Conservation (phyloP, 2,888 invertebrate species). For the Lycophotia porphyrea region DNA sequence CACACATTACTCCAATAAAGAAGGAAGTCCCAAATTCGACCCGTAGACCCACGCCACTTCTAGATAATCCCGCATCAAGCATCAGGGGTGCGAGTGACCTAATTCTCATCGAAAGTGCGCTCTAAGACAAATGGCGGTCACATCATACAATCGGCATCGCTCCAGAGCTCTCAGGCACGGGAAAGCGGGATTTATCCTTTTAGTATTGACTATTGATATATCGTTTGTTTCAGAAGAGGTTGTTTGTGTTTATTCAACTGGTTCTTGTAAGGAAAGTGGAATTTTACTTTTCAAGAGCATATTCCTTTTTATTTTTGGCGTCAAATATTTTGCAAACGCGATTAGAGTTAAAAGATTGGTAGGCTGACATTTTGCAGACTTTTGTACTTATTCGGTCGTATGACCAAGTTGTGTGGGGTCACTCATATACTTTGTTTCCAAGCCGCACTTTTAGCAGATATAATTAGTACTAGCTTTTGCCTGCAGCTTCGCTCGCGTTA, state of each 20-base stretch:
- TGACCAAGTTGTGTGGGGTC: not conserved
- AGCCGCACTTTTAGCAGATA: not conserved
- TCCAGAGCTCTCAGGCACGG: slow-evolving; percentile 18
- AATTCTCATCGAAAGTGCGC: slow-evolving; percentile 62
- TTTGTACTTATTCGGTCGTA: not conserved
- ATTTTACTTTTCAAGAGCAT: not conserved
- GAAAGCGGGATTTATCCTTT: slow-evolving; percentile 28
- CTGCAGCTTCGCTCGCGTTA: too few species aligned
- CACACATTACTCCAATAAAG: slow-evolving; percentile 17
- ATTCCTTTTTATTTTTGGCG: not conserved
- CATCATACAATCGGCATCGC: slow-evolving; percentile 31
- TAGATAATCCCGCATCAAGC: slow-evolving; percentile 37
- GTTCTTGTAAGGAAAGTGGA: not conserved
- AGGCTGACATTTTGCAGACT: not conserved
- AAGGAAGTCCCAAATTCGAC: slow-evolving; percentile 27
- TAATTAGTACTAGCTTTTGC: not conserved
- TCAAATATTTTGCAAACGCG: not conserved
- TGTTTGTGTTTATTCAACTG: slow-evolving; percentile 27
- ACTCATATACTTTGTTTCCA: not conserved
- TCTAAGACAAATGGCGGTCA: slow-evolving; percentile 67
- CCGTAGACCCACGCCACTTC: slow-evolving; percentile 33
- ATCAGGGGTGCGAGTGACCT: slow-evolving; percentile 53
- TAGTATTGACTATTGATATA: slow-evolving; percentile 45
- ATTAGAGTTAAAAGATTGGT: not conserved
- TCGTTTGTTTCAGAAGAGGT: slow-evolving; percentile 17